Base-by-base conservation (phyloP, 2,888 invertebrate genomes). In the Orthonychiurus folsomi region DNA sequence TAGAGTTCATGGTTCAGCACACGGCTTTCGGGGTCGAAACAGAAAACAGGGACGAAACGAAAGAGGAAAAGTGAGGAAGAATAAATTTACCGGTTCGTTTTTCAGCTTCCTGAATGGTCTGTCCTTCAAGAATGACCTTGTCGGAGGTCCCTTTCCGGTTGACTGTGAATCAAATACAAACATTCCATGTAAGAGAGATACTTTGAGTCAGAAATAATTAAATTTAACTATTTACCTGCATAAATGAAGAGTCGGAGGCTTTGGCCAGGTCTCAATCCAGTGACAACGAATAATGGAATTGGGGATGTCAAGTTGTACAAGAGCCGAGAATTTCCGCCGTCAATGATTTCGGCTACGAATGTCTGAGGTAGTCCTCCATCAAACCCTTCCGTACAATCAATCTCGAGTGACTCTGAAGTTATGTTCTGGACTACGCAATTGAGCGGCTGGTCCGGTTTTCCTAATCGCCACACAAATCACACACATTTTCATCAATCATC, bases 111-210 rank as follows among this genome's bases (percentile, higher is more conserved):
- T 87, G 86, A 52, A 87, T 79, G 48, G 87, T 88, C 76, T 84
- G 86, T 52, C 85, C 87, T 75, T 87, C 87, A 18, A 87, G 77
- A 60, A 81, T 76, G 21, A 86, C 83, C 58, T 69, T 72, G 65
- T 89, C 89, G 69, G 91, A 91, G 71, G 85, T 81, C 20, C 93
- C 93, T 74, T 89, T 87, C 3, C 86, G 83, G 77, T 93, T 93
- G 64, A 85, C 84, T 1, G 92, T 87, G 77, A n/a, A n/a, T n/a
- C n/a, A n/a, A n/a, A n/a, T n/a, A n/a, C n/a, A n/a, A n/a, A n/a
- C n/a, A n/a, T n/a, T n/a, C n/a, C n/a, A n/a, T n/a, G n/a, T n/a
- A n/a, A n/a, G n/a, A n/a, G n/a, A n/a, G n/a, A n/a, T n/a, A n/a
- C n/a, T n/a, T n/a, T n/a, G n/a, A n/a, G n/a, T n/a, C n/a, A n/a